These are phyloP conservation scores for Gadus chalcogrammus DNA, from an alignment of 2,113 vertebrate genomes.

Conservation along the genomic window DNA sequence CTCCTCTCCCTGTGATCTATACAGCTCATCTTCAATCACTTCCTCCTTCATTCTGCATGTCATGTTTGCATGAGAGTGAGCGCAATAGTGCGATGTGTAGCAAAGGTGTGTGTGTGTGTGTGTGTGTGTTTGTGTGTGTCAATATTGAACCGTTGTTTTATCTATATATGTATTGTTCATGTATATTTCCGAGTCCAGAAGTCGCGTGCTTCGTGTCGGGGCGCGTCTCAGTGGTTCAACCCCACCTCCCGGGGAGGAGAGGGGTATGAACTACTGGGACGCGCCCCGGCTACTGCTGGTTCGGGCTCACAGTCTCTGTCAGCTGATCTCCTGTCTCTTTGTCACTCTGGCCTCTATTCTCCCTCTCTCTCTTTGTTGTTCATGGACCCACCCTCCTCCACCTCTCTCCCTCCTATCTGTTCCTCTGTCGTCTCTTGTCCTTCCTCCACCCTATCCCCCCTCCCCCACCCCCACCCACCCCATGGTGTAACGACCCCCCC, in stretches of 20 bases:
- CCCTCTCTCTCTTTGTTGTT: constrained; percentile 21
- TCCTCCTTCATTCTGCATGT: constrained; percentile 18
- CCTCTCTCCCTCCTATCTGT: not conserved
- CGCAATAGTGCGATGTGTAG: not conserved
- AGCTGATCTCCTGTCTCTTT: constrained; percentile 23
- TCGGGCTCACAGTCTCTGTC: constrained; percentile 6
- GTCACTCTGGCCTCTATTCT: constrained; percentile 28
- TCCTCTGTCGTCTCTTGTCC: constrained; percentile 41
- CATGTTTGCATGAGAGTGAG: not conserved
- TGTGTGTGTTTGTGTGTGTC: not conserved
- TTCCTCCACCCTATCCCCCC: not conserved
- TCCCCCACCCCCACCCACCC: constrained; percentile 36
- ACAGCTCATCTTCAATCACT: constrained; percentile 28
- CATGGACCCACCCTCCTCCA: constrained; percentile 10
- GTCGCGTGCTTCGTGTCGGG: constrained; percentile 7
- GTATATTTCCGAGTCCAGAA: constrained; percentile 20
- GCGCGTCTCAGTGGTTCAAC: constrained; percentile 22
- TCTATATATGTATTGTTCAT: constrained; percentile 17
- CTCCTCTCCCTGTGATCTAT: constrained; percentile 9
- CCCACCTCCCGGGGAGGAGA: not conserved
- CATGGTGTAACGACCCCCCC: constrained; percentile 40
- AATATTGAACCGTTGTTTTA: not conserved
- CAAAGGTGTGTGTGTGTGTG: not conserved
- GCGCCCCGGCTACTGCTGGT: constrained; percentile 14
- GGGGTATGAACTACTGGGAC: constrained; percentile 25